These are phyloP conservation scores for Piaya cayana DNA, from an alignment of 2,113 vertebrate species.

Conservation along the genomic window DNA sequence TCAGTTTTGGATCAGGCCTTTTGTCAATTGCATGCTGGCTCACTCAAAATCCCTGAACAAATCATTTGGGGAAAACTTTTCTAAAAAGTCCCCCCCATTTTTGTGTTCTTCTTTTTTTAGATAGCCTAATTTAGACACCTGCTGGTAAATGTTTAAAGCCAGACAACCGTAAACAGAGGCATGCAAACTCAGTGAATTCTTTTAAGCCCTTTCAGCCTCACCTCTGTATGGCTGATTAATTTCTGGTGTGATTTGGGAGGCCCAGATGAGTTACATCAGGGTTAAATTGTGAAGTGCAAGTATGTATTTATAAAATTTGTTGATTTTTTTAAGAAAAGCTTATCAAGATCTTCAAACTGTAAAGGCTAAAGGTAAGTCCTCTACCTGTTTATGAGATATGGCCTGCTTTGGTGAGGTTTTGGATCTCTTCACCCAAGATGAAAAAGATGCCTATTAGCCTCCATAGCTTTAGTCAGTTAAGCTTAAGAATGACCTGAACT, in stretches of 20 bases:
- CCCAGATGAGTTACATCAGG: not conserved
- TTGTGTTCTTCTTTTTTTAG: conserved; percentile 53
- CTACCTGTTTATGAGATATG: not conserved
- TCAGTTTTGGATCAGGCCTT: not conserved
- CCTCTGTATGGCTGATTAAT: conserved; percentile 45
- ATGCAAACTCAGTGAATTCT: conserved; percentile 64
- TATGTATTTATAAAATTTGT: not conserved
- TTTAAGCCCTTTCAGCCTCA: conserved; percentile 10
- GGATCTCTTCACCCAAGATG: not conserved
- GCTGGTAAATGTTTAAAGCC: conserved; percentile 64
- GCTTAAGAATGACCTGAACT: not conserved
- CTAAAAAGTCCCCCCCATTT: conserved; percentile 53
- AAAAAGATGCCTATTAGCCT: not conserved
- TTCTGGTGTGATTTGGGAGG: conserved; percentile 35
- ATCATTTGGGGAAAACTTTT: conserved; percentile 29
- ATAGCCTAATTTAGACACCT: conserved; percentile 57
- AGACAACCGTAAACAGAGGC: conserved; percentile 64
- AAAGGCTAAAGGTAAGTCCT: not conserved
- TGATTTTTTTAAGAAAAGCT: not conserved
- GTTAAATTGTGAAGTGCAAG: not conserved
- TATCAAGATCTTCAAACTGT: not conserved
- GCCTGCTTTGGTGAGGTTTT: not conserved
- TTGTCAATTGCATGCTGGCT: not conserved
- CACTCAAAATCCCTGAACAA: conserved; percentile 16
- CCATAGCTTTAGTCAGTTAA: not conserved